Evolutionary conservation across 2,113 vertebrate species (phyloP).

Genomic region (Takifugu bimaculatus): DNA sequence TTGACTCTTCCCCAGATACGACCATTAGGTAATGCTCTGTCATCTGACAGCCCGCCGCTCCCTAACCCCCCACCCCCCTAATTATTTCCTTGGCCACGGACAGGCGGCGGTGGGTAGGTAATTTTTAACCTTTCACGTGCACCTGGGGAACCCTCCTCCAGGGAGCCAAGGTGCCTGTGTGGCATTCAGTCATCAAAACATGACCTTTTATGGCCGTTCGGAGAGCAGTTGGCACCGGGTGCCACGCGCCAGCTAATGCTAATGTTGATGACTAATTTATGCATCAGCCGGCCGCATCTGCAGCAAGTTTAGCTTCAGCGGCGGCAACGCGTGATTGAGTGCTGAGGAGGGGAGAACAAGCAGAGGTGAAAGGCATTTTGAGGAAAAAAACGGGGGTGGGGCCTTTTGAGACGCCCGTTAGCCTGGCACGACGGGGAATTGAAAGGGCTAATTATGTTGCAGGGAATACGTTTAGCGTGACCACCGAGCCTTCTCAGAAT

Average conservation of each 20-base stretch:
- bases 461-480: constrained; percentile 71
- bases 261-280: constrained; percentile 98
- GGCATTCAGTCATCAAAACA: constrained; percentile 99
- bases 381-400: constrained; percentile 46
- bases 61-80: constrained; percentile 95
- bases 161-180: constrained; percentile 99
- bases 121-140: constrained; percentile 99
- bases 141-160: constrained; percentile 98
- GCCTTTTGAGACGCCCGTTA: constrained; percentile 53
- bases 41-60: constrained; percentile 94
- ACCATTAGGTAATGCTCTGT: constrained; percentile 98
- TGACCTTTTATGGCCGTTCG: constrained; percentile 99
- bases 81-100: constrained; percentile 98
- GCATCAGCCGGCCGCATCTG: constrained; percentile 76
- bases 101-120: constrained; percentile 93
- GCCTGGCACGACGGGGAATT: constrained; percentile 64
- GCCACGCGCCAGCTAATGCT: constrained; percentile 87
- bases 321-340: constrained; percentile 58
- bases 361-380: constrained; percentile 73
- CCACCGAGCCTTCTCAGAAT: constrained; percentile 73
- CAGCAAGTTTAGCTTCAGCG: constrained; percentile 57
- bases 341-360: constrained; percentile 18
- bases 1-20: constrained; percentile 97
- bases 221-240: constrained; percentile 97
- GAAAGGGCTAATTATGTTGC: constrained; percentile 76